phyloP scores from a whole-genome alignment of 2,113 vertebrate genomes.

The Chinchilla lanigera region DNA sequence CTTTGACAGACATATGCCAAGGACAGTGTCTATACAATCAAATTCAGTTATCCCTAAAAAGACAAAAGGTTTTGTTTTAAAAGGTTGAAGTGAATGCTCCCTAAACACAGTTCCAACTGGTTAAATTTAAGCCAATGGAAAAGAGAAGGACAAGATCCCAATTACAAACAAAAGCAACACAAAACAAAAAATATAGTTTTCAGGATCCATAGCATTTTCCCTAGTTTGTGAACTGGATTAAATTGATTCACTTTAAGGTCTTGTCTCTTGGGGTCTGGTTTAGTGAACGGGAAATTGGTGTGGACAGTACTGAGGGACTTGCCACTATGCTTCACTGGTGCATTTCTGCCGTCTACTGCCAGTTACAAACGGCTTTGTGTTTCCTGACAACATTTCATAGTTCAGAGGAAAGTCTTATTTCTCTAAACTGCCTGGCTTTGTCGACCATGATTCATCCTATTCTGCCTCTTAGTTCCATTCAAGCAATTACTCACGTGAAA shows the following conservation, averaged over 20 bases:
- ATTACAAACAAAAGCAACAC: not conserved
- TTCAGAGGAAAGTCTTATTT: not conserved
- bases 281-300: constrained; percentile 22
- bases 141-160: not conserved
- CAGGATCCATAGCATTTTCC: not conserved
- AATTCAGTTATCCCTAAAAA: constrained; percentile 43
- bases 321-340: not conserved
- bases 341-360: not conserved
- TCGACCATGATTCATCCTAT: not conserved
- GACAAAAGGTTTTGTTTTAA: constrained; percentile 48
- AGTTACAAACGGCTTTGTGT: not conserved
- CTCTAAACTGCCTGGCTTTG: not conserved
- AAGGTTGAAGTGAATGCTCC: constrained; percentile 18
- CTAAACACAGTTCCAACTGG: constrained; percentile 24
- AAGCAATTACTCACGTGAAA: constrained; percentile 64
- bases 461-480: constrained; percentile 23
- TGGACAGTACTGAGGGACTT: not conserved
- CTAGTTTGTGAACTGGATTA: constrained; percentile 13
- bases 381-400: constrained; percentile 28
- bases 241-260: not conserved
- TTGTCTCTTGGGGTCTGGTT: not conserved
- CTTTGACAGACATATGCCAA: constrained; percentile 33
- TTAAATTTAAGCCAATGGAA: constrained; percentile 32
- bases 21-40: not conserved
- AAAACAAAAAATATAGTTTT: not conserved